Evolutionary conservation across 2,888 invertebrate genomes (phyloP).

Genomic region (Limenitis camilla): DNA sequence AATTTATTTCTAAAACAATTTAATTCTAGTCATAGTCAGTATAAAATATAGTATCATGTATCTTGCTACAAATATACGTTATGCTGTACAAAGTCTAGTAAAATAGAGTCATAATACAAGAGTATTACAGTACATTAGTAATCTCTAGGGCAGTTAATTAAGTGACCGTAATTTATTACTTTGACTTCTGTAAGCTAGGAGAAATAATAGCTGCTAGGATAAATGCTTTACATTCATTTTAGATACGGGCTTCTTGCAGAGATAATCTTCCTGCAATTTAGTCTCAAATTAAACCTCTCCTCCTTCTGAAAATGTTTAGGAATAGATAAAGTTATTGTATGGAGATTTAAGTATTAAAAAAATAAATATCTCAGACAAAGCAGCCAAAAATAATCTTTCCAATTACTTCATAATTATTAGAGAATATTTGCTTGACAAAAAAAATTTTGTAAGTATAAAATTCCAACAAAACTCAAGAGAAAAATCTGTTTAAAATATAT

Average conservation of each 20-base stretch:
- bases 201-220: constrained; percentile 5
- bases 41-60: not conserved
- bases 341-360: no score
- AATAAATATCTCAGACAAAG: no score
- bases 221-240: constrained; percentile 10
- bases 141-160: constrained; percentile 1
- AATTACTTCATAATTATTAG: no score
- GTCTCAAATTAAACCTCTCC: not conserved
- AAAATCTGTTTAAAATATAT: no score
- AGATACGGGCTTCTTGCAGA: not conserved
- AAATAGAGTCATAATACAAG: not conserved
- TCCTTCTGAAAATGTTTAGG: not conserved
- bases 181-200: constrained; percentile 6
- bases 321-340: not conserved
- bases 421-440: no score
- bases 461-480: no score
- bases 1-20: no score
- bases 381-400: no score
- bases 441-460: no score
- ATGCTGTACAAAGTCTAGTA: not conserved
- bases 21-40: no score
- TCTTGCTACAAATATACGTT: not conserved
- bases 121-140: not conserved
- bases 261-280: not conserved
- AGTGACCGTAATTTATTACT: constrained; percentile 6